Evolutionary conservation across 2,797 vertebrate genomes (phyloP).

Genomic region (Halcyon chelicuti): DNA sequence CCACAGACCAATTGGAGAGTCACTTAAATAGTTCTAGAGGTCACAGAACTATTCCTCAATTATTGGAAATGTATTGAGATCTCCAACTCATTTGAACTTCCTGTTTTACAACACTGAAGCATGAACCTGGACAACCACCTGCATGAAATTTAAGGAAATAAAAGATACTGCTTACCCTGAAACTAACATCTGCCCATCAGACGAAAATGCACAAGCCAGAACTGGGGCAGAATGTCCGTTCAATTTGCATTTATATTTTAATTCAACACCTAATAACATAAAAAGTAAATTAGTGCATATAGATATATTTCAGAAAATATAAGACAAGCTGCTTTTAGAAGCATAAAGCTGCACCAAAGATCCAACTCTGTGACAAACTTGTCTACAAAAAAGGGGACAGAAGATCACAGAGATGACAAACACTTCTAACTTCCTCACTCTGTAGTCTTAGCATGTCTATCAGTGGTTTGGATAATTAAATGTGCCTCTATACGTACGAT

Average conservation of each 20-base stretch:
- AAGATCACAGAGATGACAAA: not conserved
- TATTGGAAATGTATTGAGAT: not conserved
- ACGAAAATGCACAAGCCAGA: constrained; percentile 88
- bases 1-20: not conserved
- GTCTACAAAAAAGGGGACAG: not conserved
- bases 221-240: constrained; percentile 86
- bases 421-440: not conserved
- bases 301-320: not conserved
- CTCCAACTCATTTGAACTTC: not conserved
- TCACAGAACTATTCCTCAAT: not conserved
- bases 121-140: not conserved
- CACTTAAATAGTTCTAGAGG: not conserved
- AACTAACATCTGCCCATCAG: constrained; percentile 84
- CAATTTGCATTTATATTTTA: constrained; percentile 82
- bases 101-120: not conserved
- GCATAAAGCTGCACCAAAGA: not conserved
- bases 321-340: not conserved
- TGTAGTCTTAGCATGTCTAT: not conserved
- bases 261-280: constrained; percentile 77
- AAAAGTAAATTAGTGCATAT: not conserved
- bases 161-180: constrained; percentile 83
- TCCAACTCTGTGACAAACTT: not conserved
- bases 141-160: not conserved
- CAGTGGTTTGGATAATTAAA: not conserved
- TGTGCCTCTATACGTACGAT: not conserved